Percentiles rank a stretch among this genome's conserved stretches.
Conservation (phyloP, 2,113 vertebrate genomes). For the Elanoides forficatus region DNA sequence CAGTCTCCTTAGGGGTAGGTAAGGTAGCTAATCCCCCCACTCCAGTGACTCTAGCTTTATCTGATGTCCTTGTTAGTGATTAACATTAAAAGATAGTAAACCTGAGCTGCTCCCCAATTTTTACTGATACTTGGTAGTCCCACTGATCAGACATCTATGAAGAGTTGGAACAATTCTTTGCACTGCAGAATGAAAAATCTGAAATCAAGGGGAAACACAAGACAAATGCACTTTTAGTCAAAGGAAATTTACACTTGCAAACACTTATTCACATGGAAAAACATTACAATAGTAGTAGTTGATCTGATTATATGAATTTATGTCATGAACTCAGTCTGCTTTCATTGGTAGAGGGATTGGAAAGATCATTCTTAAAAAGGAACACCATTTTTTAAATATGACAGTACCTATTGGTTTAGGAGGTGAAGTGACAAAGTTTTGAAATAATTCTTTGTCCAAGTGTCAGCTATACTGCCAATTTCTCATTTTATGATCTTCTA, state of each 20-base stretch:
- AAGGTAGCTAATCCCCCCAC: neutral
- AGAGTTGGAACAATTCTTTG: neutral
- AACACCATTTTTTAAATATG: neutral
- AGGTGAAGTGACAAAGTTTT: neutral
- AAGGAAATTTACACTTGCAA: neutral
- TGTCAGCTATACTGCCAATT: neutral
- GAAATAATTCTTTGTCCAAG: neutral
- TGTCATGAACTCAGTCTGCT: neutral
- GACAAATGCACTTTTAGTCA: neutral
- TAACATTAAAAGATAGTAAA: neutral
- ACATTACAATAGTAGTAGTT: neutral
- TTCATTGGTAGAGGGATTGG: neutral
- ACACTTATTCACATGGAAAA: neutral
- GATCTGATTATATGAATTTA: neutral
- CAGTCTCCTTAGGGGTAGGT: neutral
- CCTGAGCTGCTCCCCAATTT: neutral
- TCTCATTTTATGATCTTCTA: neutral
- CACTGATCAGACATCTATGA: neutral
- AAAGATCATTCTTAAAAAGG: neutral
- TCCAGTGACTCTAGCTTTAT: neutral
- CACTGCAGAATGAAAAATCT: neutral
- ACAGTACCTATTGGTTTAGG: neutral
- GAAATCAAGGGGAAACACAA: neutral
- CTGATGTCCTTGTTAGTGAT: neutral
- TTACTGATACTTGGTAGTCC: neutral